A percentile compares a stretch with the other conserved stretches of the same genome.
Evolutionary conservation across 2,888 invertebrate genomes (phyloP).

Genomic region (Mamestra brassicae): DNA sequence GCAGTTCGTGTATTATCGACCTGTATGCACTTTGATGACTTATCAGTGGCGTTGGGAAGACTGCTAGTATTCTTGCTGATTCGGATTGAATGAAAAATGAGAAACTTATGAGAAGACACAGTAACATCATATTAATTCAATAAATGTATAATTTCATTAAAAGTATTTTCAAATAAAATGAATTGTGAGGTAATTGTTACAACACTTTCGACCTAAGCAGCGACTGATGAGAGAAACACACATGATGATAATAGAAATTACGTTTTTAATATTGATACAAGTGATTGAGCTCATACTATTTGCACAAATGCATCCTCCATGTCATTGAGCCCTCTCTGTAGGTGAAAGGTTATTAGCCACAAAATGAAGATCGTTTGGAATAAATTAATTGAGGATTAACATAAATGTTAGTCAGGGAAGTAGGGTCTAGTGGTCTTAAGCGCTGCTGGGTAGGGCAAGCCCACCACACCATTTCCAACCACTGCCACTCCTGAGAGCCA

Average conservation of each 20-base stretch:
- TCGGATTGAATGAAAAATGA: constrained; percentile 4
- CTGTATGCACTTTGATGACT: constrained; percentile 39
- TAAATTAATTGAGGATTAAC: not conserved
- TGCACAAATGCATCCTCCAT: constrained; percentile 28
- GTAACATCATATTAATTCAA: not conserved
- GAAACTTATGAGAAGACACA: constrained; percentile 13
- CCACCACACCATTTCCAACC: no score
- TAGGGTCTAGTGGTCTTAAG: no score
- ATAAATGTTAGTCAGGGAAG: not conserved
- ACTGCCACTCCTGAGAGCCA: no score
- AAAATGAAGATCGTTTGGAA: not conserved
- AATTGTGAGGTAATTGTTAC: not conserved
- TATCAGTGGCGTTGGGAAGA: constrained; percentile 47
- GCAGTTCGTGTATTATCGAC: constrained; percentile 42
- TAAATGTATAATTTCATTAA: not conserved
- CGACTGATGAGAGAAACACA: not conserved
- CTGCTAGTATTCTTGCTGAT: constrained; percentile 48
- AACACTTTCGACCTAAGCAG: not conserved
- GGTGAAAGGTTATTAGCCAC: constrained; percentile 19
- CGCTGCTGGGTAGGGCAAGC: no score
- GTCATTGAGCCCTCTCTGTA: constrained; percentile 16
- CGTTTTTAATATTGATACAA: constrained; percentile 36
- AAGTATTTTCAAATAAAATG: not conserved
- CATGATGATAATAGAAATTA: not conserved
- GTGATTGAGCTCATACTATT: constrained; percentile 28